phyloP scores from a whole-genome alignment of 2,888 invertebrate genomes.

The Empis stercorea region DNA sequence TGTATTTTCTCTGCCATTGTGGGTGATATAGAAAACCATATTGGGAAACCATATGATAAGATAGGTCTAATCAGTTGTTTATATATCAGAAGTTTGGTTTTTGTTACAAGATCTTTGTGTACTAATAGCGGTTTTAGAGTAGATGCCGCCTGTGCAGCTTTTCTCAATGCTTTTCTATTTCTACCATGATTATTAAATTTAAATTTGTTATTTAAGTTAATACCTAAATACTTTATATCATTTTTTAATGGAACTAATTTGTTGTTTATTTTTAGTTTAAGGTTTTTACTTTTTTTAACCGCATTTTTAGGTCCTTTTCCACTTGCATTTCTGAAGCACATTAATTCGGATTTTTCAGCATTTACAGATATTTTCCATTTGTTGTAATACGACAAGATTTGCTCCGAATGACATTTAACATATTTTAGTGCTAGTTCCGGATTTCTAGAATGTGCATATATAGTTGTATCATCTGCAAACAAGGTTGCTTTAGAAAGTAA shows the following conservation, averaged over 20 bases:
- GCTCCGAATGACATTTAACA: no score
- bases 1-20: background rate
- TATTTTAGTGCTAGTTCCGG: background rate
- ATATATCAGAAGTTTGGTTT: constrained; percentile 3
- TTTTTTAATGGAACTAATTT: background rate
- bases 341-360: no score
- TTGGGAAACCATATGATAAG: constrained; percentile 2
- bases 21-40: constrained; percentile 4
- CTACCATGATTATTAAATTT: constrained; percentile 1
- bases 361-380: no score
- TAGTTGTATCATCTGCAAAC: background rate
- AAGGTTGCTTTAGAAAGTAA: background rate
- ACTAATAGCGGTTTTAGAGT: background rate
- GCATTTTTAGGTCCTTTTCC: background rate
- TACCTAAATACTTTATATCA: background rate
- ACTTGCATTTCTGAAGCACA: constrained; percentile 4
- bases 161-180: no score
- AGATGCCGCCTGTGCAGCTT: background rate
- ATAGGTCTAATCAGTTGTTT: constrained; percentile 5
- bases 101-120: background rate
- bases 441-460: background rate
- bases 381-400: no score
- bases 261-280: background rate
- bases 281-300: background rate
- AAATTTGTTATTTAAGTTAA: background rate